A percentile compares a stretch with the other conserved stretches of the same genome.
These are phyloP conservation scores for Whitmania pigra DNA, from an alignment of 1,140 invertebrate genomes.

Conservation along the genomic window DNA sequence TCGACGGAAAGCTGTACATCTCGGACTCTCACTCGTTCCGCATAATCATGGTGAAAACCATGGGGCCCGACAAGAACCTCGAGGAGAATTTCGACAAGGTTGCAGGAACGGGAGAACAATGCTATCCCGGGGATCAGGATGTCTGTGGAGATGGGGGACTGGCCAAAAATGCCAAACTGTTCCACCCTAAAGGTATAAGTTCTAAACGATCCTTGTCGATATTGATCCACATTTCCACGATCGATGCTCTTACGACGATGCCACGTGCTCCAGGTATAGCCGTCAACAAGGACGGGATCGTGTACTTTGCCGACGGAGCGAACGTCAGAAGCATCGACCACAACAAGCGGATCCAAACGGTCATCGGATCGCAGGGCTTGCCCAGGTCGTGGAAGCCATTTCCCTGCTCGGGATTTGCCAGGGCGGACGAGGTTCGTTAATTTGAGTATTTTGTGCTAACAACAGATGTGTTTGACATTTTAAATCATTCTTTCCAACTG, in stretches of 20 bases:
- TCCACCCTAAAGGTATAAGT: conserved; percentile 74
- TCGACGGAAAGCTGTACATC: conserved; percentile 80
- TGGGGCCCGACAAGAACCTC: conserved; percentile 55
- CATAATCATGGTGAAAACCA: conserved; percentile 74
- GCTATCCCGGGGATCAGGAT: conserved; percentile 79
- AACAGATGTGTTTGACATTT: too few species aligned
- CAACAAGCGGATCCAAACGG: conserved; percentile 78
- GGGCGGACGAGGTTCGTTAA: conserved; percentile 61
- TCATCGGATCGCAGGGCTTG: conserved; percentile 88
- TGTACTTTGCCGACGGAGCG: conserved; percentile 41
- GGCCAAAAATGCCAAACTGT: conserved; percentile 77
- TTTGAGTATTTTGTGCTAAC: too few species aligned
- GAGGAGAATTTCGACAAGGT: conserved; percentile 83
- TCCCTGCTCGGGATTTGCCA: conserved; percentile 79
- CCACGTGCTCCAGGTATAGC: conserved; percentile 49
- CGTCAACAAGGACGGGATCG: conserved; percentile 39
- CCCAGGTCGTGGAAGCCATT: conserved; percentile 89
- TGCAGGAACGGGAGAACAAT: conserved; percentile 84
- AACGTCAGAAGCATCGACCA: conserved; percentile 66
- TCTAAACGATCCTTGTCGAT: neutral
- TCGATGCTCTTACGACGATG: neutral
- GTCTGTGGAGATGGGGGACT: conserved; percentile 85
- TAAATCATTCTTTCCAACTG: too few species aligned
- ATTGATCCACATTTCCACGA: neutral
- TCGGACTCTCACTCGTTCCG: conserved; percentile 87